Evolutionary conservation across 2,888 invertebrate genomes (phyloP).

Genomic region (Physocephala rufipes): DNA sequence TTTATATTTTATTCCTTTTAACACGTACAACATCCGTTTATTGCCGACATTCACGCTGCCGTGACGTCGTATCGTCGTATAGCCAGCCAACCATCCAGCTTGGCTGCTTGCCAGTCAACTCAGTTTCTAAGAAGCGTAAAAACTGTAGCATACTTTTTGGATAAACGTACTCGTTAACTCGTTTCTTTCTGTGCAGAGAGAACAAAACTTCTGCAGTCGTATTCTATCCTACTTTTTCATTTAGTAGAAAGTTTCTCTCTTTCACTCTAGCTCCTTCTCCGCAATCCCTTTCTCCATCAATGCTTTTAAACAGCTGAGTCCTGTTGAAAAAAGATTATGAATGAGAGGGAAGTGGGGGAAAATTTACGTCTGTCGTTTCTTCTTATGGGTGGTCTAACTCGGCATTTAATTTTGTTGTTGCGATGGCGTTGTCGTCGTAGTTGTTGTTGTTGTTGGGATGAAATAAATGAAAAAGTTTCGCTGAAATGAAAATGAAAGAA

Average conservation of each 20-base stretch:
- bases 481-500: constrained; percentile 31
- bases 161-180: constrained; percentile 19
- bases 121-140: constrained; percentile 25
- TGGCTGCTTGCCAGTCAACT: constrained; percentile 20
- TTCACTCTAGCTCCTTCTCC: background rate
- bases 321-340: too few species aligned
- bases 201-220: too few species aligned
- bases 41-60: background rate
- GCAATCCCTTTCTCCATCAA: background rate
- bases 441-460: constrained; percentile 5
- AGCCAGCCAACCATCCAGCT: too few species aligned
- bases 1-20: background rate
- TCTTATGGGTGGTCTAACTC: background rate
- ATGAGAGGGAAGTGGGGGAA: too few species aligned
- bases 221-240: background rate
- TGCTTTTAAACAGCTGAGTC: background rate
- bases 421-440: constrained; percentile 15
- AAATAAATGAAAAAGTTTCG: constrained; percentile 35
- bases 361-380: too few species aligned
- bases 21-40: constrained; percentile 25
- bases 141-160: constrained; percentile 31
- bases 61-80: too few species aligned
- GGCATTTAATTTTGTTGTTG: constrained; percentile 27
- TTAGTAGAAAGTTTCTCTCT: background rate
- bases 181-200: background rate